Conservation (phyloP, 2,888 invertebrate genomes). For the Bombyx huttoni region DNA sequence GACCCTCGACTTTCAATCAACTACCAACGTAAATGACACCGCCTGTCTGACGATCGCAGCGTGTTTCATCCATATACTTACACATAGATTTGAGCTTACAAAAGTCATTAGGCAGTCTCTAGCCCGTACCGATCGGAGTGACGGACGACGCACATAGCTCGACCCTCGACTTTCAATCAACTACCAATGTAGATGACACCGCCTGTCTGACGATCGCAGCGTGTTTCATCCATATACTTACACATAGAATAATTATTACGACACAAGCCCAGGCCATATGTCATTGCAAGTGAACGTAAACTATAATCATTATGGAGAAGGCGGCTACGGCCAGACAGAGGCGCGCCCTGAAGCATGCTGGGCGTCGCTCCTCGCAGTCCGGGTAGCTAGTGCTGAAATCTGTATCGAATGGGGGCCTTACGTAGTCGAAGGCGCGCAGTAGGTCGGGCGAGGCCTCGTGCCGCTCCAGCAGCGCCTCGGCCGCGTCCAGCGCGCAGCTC, state of each 20-base stretch:
- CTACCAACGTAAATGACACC: background rate
- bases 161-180: constrained; percentile 1
- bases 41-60: constrained; percentile 52
- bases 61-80: constrained; percentile 44
- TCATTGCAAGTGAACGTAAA: constrained; percentile 66
- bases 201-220: constrained; percentile 52
- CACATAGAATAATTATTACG: constrained; percentile 51
- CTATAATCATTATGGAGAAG: constrained; percentile 60
- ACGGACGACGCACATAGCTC: background rate
- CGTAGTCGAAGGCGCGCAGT: constrained; percentile 63
- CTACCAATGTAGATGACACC: background rate
- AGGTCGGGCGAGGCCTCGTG: constrained; percentile 60
- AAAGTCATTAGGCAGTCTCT: background rate
- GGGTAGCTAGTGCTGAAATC: constrained; percentile 43
- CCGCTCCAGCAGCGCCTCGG: constrained; percentile 71
- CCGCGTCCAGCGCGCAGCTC: constrained; percentile 72
- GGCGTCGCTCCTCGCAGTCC: constrained; percentile 36
- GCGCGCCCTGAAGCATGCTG: constrained; percentile 49
- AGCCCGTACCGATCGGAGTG: background rate
- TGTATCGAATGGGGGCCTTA: constrained; percentile 60
- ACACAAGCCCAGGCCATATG: constrained; percentile 59
- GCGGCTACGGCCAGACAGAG: constrained; percentile 63
- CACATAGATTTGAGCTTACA: background rate
- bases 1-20: constrained; percentile 1
- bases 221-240: constrained; percentile 46